Percentiles rank a stretch among this genome's conserved stretches.
Evolutionary conservation across 2,797 vertebrate species (phyloP).

Genomic region (Macropodus opercularis): DNA sequence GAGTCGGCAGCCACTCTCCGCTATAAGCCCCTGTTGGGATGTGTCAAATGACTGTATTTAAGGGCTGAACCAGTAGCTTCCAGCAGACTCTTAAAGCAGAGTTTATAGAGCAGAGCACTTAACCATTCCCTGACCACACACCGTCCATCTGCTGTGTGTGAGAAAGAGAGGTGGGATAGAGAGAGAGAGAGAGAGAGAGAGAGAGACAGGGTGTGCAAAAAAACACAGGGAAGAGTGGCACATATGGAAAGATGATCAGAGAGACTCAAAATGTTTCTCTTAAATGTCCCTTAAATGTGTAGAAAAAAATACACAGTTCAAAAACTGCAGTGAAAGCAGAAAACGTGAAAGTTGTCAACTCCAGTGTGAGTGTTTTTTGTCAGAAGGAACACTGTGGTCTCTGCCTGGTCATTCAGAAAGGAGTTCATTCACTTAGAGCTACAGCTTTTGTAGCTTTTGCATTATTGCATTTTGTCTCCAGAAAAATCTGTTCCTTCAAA

Average conservation of each 20-base stretch:
- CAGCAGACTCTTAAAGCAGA: conserved; percentile 81
- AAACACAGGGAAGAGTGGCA: conserved; percentile 9
- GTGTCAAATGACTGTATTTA: conserved; percentile 87
- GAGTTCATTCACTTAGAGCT: conserved; percentile 15
- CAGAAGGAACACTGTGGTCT: conserved; percentile 61
- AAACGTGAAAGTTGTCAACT: conserved; percentile 56
- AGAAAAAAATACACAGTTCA: conserved; percentile 19
- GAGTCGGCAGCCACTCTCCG: conserved; percentile 54
- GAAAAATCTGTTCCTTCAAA: too few species aligned
- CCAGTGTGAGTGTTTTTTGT: conserved; percentile 61
- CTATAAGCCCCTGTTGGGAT: conserved; percentile 72
- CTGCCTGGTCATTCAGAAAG: conserved; percentile 45
- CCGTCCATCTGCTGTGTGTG: conserved; percentile 23
- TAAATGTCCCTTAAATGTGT: conserved; percentile 39
- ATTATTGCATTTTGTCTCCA: too few species aligned
- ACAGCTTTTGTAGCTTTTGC: too few species aligned
- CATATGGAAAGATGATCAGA: conserved; percentile 30
- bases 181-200: conserved; percentile 10
- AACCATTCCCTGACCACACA: conserved; percentile 86
- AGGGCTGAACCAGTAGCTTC: conserved; percentile 88
- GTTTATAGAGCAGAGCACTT: conserved; percentile 83
- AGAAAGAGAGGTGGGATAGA: conserved; percentile 18
- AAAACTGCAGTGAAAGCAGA: conserved; percentile 58
- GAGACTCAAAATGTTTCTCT: conserved; percentile 36
- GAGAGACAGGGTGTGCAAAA: conserved; percentile 24